Evolutionary conservation across 2,797 vertebrate species (phyloP), one percentile per base, ranked within the genome.

Genomic region (Fringilla coelebs): DNA sequence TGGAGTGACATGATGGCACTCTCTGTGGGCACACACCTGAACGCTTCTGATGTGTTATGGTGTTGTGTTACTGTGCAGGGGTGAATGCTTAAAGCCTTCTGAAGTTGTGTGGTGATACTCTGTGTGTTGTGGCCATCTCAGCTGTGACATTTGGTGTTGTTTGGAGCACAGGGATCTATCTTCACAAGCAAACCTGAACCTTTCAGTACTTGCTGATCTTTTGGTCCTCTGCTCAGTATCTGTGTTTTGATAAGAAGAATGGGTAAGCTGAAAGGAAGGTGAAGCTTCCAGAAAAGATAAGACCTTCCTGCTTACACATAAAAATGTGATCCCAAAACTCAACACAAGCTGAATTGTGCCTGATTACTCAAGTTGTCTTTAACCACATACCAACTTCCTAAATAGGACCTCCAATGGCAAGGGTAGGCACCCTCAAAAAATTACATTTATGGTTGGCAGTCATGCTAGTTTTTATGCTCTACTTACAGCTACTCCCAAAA

Each of bases 161-260:
- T 87, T 82, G 65, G 74, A 96, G 91, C 77, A 81, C 18, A 93
- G 71, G 71, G 85, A 8, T 49, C 34, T 67, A 40, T 72, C 75
- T 89, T 86, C 48, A 52, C 22, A n/a, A 91, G 66, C 60, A 95
- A 94, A 91, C 93, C 62, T 77, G 87, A 94, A 46, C 70, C 49
- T 81, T 90, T 83, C 81, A 86, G 55, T 68, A 51, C 54, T 83
- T 12, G 12, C 81, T 90, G 75, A 82, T 85, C 58, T 73, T 36
- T 93, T 91, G 49, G 60, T 55, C 61, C 77, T 70, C 77, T 36
- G 21, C 51, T 84, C 46, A 25, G 20, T 91, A n/a, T 77, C 80
- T 74, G 28, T 74, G 14, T 71, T 90, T 80, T 41, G 65, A 65
- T 90, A 63, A 86, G 60, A 78, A 63, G 46, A 74, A 79, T 60